Evolutionary conservation across 2,113 vertebrate species (phyloP), one percentile per base, ranked within the genome.

Genomic region (Sminthopsis crassicaudata): DNA sequence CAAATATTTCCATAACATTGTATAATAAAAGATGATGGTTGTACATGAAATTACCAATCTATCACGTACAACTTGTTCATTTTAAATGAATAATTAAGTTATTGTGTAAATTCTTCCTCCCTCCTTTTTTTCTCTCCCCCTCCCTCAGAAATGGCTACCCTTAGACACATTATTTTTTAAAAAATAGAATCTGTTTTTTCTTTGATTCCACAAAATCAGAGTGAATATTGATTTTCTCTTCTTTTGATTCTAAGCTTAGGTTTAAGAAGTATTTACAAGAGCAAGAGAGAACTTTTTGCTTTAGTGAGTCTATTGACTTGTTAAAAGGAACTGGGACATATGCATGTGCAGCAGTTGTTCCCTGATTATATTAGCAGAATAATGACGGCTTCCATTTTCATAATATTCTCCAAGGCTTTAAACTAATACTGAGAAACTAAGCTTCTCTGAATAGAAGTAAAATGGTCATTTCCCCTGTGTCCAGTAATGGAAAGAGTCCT

Each of bases 151-250:
- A 67, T 36, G 3, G 60, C 30, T 36, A 67, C 12, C 30, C 1
- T 67, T 67, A 36, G 30, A 67, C 60, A 67, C 30, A 67, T 55
- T 55, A 24, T 55, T 55, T 55, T 55, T 25, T 55, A 25, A 54
- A 54, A 48, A 48, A 51, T 51, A 51, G 10, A 51, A 76, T 36
- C 14, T 76, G 89, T 5, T n/a, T 57, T 95, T 95, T 91, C n/a
- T 93, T 90, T 93, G 91, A 94, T 92, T 42, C 25, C 91, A 93
- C 57, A 90, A 96, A 91, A 88, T 57, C 53, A 90, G 42, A 93
- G 91, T 88, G 42, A 90, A 42, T n/a, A 90, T 48, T 84, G 48
- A 91, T 92, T 91, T 93, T 46, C 52, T 8, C 27, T 90, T 3
- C 24, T 48, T 57, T 9, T 53, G 2, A 91, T 24, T 67, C 16